Base-by-base conservation (phyloP, 2,113 vertebrate species). In the Beaufortia kweichowensis region DNA sequence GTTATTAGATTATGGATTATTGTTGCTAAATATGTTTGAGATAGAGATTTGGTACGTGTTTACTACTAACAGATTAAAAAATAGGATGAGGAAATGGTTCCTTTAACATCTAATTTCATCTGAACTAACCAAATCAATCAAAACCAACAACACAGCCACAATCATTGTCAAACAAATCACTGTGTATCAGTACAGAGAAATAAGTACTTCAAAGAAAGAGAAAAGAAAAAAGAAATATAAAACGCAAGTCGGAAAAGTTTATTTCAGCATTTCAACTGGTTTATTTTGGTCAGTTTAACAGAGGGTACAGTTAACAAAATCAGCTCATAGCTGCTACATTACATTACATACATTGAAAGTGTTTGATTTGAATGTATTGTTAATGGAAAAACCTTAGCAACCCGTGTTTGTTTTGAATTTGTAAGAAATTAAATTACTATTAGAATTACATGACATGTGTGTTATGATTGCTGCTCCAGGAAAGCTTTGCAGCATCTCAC, bases 401-500 rank as follows among this genome's bases (percentile, higher is more conserved):
- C 33, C n/a, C n/a, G 12, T 50, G 43, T 57, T 12, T 31, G 8
- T n/a, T 56, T 8, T 66, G 31, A 9, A 1, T n/a, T 23, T 55
- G 59, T 57, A 41, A 24, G 61, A 53, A 6, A 3, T 1, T 53
- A n/a, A 53, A 53, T 2, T 3, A 48, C 21, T 24, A 33, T n/a
- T 33, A 21, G 10, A 23, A 9, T 41, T 28, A 73, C 60, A 11
- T 31, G 9, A 23, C 46, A 17, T 24, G 29, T 56, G 68, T 39
- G 83, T 90, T 91, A 93, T 55, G 88, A 88, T 67, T 87, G 87
- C 3, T 8, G 48, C 46, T 94, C 93, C 86, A 95, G 86, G 85
- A 95, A 95, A 2, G 86, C 92, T 86, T 88, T 90, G 89, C 93
- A 95, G 91, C 94, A 96, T 70, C 95, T 91, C 53, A 88, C 43